Evolutionary conservation across 2,888 invertebrate species (phyloP), one percentile per base, ranked within the genome.

Genomic region (Meteorus cinctellus): DNA sequence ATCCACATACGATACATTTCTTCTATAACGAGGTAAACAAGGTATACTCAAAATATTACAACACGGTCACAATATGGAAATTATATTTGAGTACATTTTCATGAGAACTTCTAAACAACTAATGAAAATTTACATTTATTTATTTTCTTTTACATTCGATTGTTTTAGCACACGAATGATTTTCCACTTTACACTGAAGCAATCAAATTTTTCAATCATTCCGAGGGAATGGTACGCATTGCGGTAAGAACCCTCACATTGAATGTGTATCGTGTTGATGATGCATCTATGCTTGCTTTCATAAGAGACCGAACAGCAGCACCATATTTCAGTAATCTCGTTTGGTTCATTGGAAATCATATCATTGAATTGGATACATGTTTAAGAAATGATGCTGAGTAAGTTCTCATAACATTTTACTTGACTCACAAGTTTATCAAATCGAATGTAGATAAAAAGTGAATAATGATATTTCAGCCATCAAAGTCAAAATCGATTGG

Each of bases 151-250:
- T 51, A 60, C 34, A 36, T 36, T 74, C 48, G 74, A 65, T 63
- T 66, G 80, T 81, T 91, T 65, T 86, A 97, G 97, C 96, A 97
- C 87, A 99, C 99, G 72, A 97, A 98, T 91, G 99, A 99, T 90
- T 99, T 99, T 91, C 99, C 99, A 6, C 91, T 99, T 24, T 99
- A 99, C 89, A 99, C 99, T 2, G 99, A 99, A 91, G 98, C 98
- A 48, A 98, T 99, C 78, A 99, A 99, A 90, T 98, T 99, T 91
- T 99, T 99, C 91, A 98, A 99, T 90, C 99, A 99, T 90, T 95
- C 97, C 0, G 99, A 99, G 91, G 96, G 97, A 51, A 99, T 99
- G 99, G 99, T 99, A 48, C 93, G 99, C 67, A 99, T 99, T 83
- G 99, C 99, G 2, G 99, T 99, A 16, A 92, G 99, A 77, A 99